Evolutionary conservation across 2,797 vertebrate genomes (phyloP).

Genomic region (Falco columbarius): DNA sequence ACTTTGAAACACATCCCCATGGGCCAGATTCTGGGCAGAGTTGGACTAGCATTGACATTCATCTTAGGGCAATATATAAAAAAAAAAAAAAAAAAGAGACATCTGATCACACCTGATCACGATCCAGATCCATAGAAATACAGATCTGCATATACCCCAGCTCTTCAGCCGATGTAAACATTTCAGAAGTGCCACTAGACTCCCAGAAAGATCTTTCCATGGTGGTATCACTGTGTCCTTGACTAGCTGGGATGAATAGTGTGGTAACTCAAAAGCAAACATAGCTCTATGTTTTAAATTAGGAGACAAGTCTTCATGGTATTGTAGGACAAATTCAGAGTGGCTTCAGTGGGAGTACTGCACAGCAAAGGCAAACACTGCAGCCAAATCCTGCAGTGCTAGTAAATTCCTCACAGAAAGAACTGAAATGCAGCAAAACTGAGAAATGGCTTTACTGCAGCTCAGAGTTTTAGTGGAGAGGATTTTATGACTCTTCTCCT

Average conservation of each 20-base stretch:
- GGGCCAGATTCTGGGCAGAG: background rate
- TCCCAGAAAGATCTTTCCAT: background rate
- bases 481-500: background rate
- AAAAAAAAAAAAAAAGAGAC: background rate
- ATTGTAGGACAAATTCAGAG: background rate
- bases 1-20: background rate
- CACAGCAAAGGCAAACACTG: background rate
- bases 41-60: accelerated
- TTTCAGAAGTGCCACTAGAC: background rate
- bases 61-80: background rate
- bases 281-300: background rate
- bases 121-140: background rate
- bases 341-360: background rate
- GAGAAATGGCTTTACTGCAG: background rate
- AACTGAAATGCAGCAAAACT: background rate
- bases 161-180: background rate
- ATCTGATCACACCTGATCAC: background rate
- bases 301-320: background rate
- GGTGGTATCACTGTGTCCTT: background rate
- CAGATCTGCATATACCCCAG: background rate
- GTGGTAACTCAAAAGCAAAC: background rate
- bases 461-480: background rate
- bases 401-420: background rate
- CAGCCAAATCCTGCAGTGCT: background rate
- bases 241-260: background rate